Evolutionary conservation across 2,888 invertebrate species (phyloP).

Genomic region (Agrotis segetum): DNA sequence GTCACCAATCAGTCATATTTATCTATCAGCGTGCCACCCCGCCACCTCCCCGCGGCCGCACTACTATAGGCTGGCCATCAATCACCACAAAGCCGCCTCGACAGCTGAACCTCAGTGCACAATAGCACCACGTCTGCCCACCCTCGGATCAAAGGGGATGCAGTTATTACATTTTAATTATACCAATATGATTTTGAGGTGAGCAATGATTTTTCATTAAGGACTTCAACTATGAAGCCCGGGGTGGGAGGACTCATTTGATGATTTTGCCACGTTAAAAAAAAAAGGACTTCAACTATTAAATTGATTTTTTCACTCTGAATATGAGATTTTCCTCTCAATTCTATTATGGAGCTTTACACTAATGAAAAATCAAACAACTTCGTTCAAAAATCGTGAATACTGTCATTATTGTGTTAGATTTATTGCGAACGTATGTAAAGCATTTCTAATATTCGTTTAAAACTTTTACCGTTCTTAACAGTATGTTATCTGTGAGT

Average conservation of each 20-base stretch:
- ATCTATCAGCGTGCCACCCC: constrained; percentile 40
- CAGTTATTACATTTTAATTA: constrained; percentile 63
- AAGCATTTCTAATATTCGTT: too few species aligned
- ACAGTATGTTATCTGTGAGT: not conserved
- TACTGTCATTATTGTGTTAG: too few species aligned
- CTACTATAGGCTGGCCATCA: constrained; percentile 47
- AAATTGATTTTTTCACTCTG: not conserved
- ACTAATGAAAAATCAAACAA: too few species aligned
- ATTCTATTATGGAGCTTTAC: too few species aligned
- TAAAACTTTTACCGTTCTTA: not conserved
- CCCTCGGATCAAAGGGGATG: constrained; percentile 45
- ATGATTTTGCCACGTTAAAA: too few species aligned
- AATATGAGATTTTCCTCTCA: too few species aligned
- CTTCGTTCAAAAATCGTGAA: too few species aligned
- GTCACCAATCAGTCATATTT: constrained; percentile 52
- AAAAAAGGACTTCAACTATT: not conserved
- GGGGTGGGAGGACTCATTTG: too few species aligned
- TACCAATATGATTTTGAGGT: constrained; percentile 37
- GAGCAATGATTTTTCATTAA: constrained; percentile 14
- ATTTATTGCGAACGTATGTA: too few species aligned
- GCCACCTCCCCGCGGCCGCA: constrained; percentile 7
- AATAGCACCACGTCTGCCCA: constrained; percentile 49
- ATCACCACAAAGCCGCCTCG: constrained; percentile 63
- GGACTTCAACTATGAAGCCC: not conserved
- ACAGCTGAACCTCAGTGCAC: constrained; percentile 55